phyloP scores from a whole-genome alignment of 2,797 vertebrate genomes.

The Periparus ater region DNA sequence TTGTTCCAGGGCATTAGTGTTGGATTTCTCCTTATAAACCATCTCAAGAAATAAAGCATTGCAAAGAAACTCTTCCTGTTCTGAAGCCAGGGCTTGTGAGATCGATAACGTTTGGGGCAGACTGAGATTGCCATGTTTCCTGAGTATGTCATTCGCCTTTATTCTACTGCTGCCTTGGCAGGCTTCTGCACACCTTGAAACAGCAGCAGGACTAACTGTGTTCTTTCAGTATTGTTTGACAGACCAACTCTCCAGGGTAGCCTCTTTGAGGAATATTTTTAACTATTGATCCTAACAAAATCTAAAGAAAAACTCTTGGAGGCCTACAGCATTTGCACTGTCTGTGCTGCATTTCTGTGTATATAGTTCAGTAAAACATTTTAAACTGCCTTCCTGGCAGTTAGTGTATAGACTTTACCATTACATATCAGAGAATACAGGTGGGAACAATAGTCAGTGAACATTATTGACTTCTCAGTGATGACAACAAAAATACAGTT shows the following conservation, averaged over 20 bases:
- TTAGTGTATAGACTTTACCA: neutral
- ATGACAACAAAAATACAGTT: neutral
- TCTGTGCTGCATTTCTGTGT: neutral
- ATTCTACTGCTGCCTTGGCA: neutral
- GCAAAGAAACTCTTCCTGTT: neutral
- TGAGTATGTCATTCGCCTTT: neutral
- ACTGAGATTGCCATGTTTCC: neutral
- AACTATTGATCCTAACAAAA: neutral
- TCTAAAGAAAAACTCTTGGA: neutral
- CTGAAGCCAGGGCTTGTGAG: neutral
- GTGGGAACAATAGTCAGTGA: neutral
- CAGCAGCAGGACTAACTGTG: neutral
- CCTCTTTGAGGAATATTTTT: neutral
- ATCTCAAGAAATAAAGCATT: neutral
- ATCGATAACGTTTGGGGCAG: fast-evolving
- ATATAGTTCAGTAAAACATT: neutral
- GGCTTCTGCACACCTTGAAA: neutral
- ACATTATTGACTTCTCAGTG: neutral
- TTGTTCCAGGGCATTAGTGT: neutral
- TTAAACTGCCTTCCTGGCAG: neutral
- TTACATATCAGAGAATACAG: neutral
- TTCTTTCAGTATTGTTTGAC: neutral
- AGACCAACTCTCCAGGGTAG: neutral
- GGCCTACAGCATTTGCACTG: neutral
- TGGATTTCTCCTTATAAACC: neutral